Conservation (phyloP, 2,797 vertebrate genomes). For the Acomys russatus region DNA sequence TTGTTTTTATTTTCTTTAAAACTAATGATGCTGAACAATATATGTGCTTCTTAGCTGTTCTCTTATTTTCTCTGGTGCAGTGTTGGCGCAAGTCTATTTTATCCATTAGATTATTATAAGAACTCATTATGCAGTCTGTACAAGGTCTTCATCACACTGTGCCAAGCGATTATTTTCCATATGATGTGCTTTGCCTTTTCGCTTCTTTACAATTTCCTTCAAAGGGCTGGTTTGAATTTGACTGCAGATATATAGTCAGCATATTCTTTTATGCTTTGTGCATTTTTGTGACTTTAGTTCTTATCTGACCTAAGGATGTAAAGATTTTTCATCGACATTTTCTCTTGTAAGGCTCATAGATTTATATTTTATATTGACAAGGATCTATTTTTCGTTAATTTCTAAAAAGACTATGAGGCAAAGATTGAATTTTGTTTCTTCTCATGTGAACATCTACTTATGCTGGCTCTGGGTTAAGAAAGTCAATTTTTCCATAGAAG, state of each 20-base stretch:
- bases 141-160: background rate
- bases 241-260: background rate
- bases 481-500: background rate
- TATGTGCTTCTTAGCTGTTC: background rate
- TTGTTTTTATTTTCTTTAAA: background rate
- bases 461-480: background rate
- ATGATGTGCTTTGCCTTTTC: background rate
- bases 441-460: background rate
- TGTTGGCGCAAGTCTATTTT: background rate
- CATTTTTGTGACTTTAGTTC: background rate
- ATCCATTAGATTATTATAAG: no score
- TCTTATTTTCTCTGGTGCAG: background rate
- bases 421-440: conserved; percentile 11
- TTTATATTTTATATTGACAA: background rate
- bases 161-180: background rate
- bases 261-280: background rate
- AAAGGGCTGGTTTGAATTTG: background rate
- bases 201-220: background rate
- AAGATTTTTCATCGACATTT: background rate
- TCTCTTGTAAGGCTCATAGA: background rate
- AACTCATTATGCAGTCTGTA: background rate
- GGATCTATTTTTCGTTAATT: background rate
- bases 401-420: background rate
- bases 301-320: background rate
- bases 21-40: background rate